phyloP scores from a whole-genome alignment of 2,888 invertebrate species.

The Eueremaeus valkanovi region DNA sequence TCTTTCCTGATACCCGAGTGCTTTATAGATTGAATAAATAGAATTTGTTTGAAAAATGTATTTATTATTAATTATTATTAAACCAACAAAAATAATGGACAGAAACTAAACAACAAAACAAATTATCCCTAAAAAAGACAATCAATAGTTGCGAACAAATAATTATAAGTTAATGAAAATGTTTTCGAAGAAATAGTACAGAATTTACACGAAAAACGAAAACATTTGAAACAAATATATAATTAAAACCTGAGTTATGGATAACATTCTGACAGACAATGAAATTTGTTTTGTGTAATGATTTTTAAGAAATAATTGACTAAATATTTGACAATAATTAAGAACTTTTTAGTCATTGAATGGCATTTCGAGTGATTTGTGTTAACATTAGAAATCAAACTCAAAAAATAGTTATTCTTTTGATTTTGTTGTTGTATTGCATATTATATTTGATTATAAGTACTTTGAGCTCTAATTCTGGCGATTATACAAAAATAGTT shows the following conservation, averaged over 20 bases:
- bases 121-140: not conserved
- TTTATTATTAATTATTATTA: too few species aligned
- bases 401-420: too few species aligned
- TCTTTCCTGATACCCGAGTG: too few species aligned
- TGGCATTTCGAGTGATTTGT: slow-evolving; percentile 2
- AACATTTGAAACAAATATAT: not conserved
- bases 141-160: not conserved
- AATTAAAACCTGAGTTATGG: slow-evolving; percentile 13
- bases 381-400: not conserved
- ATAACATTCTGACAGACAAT: not conserved
- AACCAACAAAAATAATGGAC: not conserved
- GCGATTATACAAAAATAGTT: not conserved
- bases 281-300: not conserved
- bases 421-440: too few species aligned
- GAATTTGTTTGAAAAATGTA: too few species aligned
- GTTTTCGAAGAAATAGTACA: not conserved
- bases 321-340: not conserved
- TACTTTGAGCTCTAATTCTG: slow-evolving; percentile 10
- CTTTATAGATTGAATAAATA: too few species aligned
- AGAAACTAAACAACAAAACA: not conserved
- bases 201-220: not conserved
- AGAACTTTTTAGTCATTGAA: not conserved
- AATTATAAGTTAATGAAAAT: not conserved
- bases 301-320: not conserved
- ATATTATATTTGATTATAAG: too few species aligned